Evolutionary conservation across 2,888 invertebrate genomes (phyloP), one percentile per base, ranked within the genome.

Genomic region (Noctua pronuba): DNA sequence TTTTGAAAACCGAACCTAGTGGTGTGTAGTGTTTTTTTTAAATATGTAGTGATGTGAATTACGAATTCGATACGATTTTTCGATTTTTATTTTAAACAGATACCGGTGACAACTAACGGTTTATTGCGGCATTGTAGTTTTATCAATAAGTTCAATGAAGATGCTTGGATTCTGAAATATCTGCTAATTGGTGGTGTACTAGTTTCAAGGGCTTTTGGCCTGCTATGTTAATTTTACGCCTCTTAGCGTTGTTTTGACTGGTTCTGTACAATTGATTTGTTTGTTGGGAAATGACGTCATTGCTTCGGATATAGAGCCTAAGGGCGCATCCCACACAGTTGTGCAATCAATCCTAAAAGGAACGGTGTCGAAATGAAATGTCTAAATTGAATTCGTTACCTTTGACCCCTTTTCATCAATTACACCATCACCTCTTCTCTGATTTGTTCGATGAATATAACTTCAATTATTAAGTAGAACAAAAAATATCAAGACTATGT

Each of bases 41-140:
- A n/a, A 84, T 83, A 92, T 93, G 92, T 89, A 90, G 92, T 93
- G 93, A 80, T 77, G 90, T 91, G 90, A 82, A 88, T 91, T 92
- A 85, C 89, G 90, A 93, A 94, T 95, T 95, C 93, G 94, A 94
- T 93, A 90, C 93, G 91, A 90, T 90, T 91, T 89, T 85, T 91
- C 90, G 86, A 77, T 83, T 80, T 84, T 90, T 90, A 88, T 65
- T 65, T 65, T 41, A 65, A 35, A 87, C 90, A 2, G 91, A 91
- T 93, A 91, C 93, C 94, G 93, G 93, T 92, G 93, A 93, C 93
- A 93, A 88, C 84, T 93, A 94, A 93, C 94, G 93, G 93, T 91
- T 88, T 89, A 85, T 79, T 79, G 86, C 85, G 82, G 84, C 86
- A 88, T 88, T 87, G 88, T 90, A 85, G 84, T 88, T 84, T 85